A percentile compares a stretch with the other conserved stretches of the same genome.
Conservation (phyloP, 2,888 invertebrate genomes). For the Philereme transversata region DNA sequence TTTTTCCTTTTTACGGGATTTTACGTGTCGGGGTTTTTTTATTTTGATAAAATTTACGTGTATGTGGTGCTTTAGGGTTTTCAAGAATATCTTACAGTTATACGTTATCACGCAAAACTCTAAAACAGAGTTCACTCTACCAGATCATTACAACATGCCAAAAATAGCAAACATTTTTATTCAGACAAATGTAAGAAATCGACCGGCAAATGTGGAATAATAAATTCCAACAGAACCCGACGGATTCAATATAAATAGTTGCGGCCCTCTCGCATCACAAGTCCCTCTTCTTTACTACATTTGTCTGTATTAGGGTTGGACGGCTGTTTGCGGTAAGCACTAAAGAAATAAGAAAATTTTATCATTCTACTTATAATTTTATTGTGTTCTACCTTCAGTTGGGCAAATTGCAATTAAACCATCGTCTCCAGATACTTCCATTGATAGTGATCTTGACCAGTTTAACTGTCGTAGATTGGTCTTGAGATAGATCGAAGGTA, state of each 20-base stretch:
- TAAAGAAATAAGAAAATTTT: slow-evolving; percentile 23
- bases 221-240: slow-evolving; percentile 65
- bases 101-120: too few species aligned
- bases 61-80: too few species aligned
- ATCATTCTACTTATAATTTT: background rate
- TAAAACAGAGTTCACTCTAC: background rate
- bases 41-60: too few species aligned
- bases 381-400: too few species aligned
- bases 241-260: slow-evolving; percentile 73
- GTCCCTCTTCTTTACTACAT: slow-evolving; percentile 63
- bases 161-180: slow-evolving; percentile 39
- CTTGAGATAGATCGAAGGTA: too few species aligned
- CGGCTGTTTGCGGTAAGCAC: slow-evolving; percentile 33
- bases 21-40: too few species aligned
- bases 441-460: too few species aligned
- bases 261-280: slow-evolving; percentile 55
- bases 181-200: slow-evolving; percentile 56
- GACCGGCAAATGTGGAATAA: slow-evolving; percentile 64
- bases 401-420: too few species aligned
- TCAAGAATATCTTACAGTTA: too few species aligned
- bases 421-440: too few species aligned
- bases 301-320: slow-evolving; percentile 64
- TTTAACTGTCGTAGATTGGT: too few species aligned
- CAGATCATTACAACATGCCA: slow-evolving; percentile 18
- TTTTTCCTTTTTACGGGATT: too few species aligned